Base-by-base conservation (phyloP, 2,888 invertebrate species). In the Dermolepida albohirtum region DNA sequence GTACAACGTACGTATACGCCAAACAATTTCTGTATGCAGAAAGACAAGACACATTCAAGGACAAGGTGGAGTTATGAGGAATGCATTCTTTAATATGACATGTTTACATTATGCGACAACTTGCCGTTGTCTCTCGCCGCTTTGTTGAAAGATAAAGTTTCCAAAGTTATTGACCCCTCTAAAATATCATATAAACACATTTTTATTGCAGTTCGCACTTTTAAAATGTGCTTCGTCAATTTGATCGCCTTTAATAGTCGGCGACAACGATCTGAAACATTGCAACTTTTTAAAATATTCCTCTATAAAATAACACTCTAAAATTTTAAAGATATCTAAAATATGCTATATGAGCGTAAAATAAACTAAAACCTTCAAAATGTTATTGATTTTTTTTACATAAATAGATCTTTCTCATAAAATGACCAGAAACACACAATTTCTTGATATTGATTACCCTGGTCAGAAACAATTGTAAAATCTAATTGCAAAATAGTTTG, bases 31-130 rank as follows among this genome's bases (percentile, higher is more conserved):
- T 71, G 74, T 74, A 74, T 74, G 73, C 75, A 74, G 74, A 75
- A 74, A 74, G 73, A 74, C 72, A 72, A 69, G 64, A 66, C 67
- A 62, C 59, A 34, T 73, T 71, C 74, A 77, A 76, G 75, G 76
- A 74, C 75, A 75, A 74, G 75, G 74, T 73, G 74, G 74, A 74
- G 74, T 73, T 74, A 73, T 72, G 74, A 75, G 74, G 75, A 74
- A 77, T 77, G 77, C 77, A 74, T 74, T 75, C 74, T 73, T 74
- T 76, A 73, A 74, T 74, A 72, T 70, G 71, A 72, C 71, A 72
- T 74, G 74, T 74, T 73, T 73, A 72, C 73, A 71, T 62, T 62
- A 62, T 62, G 16, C 47, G 59, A 47, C 59, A 62, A 62, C 59
- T 62, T 62, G 49, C 47, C 59, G 59, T 47, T 62, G 59, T 62